These are phyloP conservation scores for Mongoloraphidia duomilia DNA, from an alignment of 2,888 invertebrate genomes.

Conservation along the genomic window DNA sequence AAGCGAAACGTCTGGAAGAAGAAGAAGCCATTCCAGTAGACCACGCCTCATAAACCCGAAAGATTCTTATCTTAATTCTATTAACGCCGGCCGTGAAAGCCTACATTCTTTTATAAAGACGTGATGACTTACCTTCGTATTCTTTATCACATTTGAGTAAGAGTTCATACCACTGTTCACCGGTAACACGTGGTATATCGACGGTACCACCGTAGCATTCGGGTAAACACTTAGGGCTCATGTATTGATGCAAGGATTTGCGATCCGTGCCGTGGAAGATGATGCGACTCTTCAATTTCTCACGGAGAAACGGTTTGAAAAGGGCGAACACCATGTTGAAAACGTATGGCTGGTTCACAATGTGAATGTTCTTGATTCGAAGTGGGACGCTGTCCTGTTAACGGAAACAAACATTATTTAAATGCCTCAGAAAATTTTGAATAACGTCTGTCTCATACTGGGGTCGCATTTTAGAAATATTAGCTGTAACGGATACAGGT, in stretches of 20 bases:
- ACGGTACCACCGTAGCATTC: conserved; percentile 60
- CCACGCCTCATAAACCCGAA: too few species aligned
- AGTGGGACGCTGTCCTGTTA: conserved; percentile 68
- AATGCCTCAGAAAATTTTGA: too few species aligned
- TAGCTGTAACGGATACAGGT: too few species aligned
- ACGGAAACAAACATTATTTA: too few species aligned
- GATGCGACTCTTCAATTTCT: conserved; percentile 69
- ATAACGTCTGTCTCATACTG: too few species aligned
- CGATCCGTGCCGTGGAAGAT: conserved; percentile 67
- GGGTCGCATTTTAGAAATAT: too few species aligned
- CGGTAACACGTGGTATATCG: conserved; percentile 50
- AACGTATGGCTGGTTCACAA: conserved; percentile 78
- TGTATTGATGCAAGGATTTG: conserved; percentile 53
- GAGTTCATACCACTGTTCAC: conserved; percentile 58
- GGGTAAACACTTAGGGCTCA: conserved; percentile 57
- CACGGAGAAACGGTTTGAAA: conserved; percentile 78
- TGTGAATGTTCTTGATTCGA: conserved; percentile 74
- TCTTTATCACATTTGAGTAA: conserved; percentile 58
- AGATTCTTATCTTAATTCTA: too few species aligned
- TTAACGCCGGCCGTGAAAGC: too few species aligned
- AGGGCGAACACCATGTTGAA: conserved; percentile 82
- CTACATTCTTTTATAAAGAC: too few species aligned
- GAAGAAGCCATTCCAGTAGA: too few species aligned
- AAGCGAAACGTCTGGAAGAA: too few species aligned
- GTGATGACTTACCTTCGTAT: conserved; percentile 44